These are phyloP conservation scores for Hipparchia semele DNA, from an alignment of 2,888 invertebrate species.

Conservation along the genomic window DNA sequence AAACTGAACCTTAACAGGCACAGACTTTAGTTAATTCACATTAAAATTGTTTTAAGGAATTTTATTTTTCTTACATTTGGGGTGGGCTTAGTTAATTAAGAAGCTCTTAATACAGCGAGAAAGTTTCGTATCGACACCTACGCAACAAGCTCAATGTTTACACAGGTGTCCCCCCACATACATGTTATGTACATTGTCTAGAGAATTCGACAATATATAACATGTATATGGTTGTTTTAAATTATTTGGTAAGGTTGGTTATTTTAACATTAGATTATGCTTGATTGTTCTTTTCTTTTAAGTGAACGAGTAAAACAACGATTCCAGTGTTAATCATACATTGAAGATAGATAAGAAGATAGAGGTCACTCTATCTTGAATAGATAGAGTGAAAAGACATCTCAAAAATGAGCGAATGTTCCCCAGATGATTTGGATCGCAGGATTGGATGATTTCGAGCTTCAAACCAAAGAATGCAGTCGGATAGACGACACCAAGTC, in stretches of 20 bases:
- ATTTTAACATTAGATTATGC: background rate
- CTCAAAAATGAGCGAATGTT: no score
- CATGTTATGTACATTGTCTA: conserved; percentile 1
- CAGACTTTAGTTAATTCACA: background rate
- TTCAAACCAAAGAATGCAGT: no score
- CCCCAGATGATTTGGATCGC: background rate
- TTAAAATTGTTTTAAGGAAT: background rate
- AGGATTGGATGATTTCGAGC: no score
- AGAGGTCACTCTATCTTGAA: no score
- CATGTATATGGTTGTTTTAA: background rate
- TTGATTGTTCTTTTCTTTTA: background rate
- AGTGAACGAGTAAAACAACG: no score
- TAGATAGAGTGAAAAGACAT: no score
- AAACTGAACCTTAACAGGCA: no score
- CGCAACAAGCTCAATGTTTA: background rate
- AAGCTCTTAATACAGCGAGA: background rate
- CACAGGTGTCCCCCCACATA: background rate
- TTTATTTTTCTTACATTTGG: conserved; percentile 12
- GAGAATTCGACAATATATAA: background rate
- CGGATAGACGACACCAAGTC: no score
- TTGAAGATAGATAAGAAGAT: no score
- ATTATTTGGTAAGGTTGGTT: conserved; percentile 10
- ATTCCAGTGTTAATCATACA: no score
- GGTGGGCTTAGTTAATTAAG: conserved; percentile 1
- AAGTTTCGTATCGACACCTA: conserved; percentile 15